Conservation (phyloP, 2,797 vertebrate genomes). For the Denticeps clupeoides region DNA sequence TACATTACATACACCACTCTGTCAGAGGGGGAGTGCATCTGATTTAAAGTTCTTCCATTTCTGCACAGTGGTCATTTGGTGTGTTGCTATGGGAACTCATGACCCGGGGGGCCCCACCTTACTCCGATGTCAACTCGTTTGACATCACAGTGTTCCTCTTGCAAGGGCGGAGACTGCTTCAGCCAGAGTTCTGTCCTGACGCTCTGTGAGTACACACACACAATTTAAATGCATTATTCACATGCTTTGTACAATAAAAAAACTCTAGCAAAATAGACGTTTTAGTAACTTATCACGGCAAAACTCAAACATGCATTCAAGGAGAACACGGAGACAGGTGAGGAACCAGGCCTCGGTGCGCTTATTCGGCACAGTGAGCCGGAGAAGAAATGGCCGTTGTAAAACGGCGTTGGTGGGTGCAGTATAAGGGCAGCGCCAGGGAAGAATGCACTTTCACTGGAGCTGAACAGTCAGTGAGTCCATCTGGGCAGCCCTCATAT, state of each 20-base stretch:
- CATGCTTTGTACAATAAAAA: no score
- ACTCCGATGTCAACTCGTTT: conserved; percentile 94
- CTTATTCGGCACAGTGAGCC: no score
- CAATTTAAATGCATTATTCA: background rate
- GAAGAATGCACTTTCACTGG: no score
- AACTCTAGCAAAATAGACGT: no score
- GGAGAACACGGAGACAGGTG: no score
- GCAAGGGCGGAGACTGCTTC: conserved; percentile 88
- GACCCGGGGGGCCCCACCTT: conserved; percentile 94
- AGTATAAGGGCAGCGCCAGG: no score
- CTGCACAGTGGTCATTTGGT: conserved; percentile 88
- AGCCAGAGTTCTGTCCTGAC: conserved; percentile 95
- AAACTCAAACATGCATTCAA: background rate
- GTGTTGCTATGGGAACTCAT: conserved; percentile 96
- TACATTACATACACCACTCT: background rate
- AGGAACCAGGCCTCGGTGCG: no score
- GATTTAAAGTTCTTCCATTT: conserved; percentile 4
- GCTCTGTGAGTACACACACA: conserved; percentile 70
- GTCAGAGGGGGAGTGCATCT: conserved; percentile 1
- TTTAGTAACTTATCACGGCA: no score
- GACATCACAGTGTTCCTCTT: conserved; percentile 93
- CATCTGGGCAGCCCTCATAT: no score
- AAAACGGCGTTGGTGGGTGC: no score
- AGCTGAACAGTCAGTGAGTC: no score
- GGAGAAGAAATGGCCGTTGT: no score